These are phyloP conservation scores for Rotaria magnacalcarata DNA, from an alignment of 2,888 invertebrate genomes.

Conservation along the genomic window DNA sequence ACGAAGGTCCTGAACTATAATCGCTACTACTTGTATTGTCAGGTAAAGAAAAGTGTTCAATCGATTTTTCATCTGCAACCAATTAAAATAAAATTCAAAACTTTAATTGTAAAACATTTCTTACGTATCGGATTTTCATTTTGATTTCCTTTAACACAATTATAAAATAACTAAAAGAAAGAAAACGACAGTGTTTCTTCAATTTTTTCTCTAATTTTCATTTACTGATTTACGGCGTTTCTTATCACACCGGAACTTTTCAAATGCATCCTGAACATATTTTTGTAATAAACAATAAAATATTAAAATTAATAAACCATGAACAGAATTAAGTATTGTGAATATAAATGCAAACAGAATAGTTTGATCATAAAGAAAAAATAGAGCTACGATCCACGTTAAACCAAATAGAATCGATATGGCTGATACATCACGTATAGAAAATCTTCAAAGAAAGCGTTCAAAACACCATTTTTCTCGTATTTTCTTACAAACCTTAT, in stretches of 20 bases:
- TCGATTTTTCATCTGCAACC: neutral
- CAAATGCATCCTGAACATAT: neutral
- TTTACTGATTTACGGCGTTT: neutral
- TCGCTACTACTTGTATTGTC: conserved; percentile 3
- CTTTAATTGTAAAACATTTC: neutral
- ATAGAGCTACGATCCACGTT: conserved; percentile 4
- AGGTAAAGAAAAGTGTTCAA: neutral
- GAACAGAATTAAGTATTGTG: neutral
- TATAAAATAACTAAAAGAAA: neutral
- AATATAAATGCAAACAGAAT: conserved; percentile 23
- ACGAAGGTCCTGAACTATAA: conserved; percentile 5
- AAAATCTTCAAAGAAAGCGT: neutral
- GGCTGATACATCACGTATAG: neutral
- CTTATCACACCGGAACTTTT: neutral
- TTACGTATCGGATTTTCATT: neutral
- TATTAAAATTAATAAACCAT: neutral
- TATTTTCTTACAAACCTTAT: neutral
- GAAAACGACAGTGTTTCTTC: neutral
- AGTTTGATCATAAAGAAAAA: neutral
- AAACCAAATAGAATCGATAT: conserved; percentile 18
- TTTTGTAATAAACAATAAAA: conserved; percentile 14
- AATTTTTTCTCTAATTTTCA: neutral
- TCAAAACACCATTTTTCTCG: neutral
- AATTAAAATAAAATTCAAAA: neutral
- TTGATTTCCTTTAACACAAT: neutral